Evolutionary conservation across 2,113 vertebrate species (phyloP).

Genomic region (Ploceus nigricollis): DNA sequence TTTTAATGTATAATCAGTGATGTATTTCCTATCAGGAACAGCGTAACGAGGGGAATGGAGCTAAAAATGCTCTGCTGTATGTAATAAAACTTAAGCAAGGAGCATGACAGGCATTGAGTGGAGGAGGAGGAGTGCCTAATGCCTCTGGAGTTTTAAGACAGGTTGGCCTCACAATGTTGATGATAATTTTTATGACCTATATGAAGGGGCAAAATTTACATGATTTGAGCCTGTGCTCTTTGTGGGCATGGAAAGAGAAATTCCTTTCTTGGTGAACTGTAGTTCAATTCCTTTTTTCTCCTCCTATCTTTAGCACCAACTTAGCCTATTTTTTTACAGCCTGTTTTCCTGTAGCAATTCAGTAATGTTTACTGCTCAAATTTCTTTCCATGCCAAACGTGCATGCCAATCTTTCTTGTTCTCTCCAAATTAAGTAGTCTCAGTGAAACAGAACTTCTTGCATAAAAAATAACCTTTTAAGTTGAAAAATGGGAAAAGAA

Average conservation of each 20-base stretch:
- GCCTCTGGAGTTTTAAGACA: neutral
- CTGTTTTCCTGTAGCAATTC: neutral
- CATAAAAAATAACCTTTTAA: neutral
- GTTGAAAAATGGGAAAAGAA: neutral
- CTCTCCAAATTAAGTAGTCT: neutral
- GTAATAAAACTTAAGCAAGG: neutral
- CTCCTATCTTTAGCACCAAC: neutral
- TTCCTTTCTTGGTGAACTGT: rapidly evolving
- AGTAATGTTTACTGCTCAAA: neutral
- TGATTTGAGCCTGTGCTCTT: neutral
- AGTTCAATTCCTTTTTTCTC: neutral
- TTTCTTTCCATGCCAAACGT: neutral
- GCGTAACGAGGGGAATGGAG: neutral
- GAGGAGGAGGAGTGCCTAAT: neutral
- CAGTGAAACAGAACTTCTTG: neutral
- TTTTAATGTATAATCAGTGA: neutral
- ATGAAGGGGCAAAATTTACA: neutral
- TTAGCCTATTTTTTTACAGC: neutral
- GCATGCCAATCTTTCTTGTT: neutral
- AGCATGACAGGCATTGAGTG: neutral
- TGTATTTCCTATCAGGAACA: neutral
- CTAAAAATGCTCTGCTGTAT: neutral
- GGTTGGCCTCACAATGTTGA: neutral
- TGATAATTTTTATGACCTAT: neutral
- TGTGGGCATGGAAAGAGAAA: neutral